Evolutionary conservation across 23 tunicate species (phyloP).

Genomic region (Ciona savignyi): DNA sequence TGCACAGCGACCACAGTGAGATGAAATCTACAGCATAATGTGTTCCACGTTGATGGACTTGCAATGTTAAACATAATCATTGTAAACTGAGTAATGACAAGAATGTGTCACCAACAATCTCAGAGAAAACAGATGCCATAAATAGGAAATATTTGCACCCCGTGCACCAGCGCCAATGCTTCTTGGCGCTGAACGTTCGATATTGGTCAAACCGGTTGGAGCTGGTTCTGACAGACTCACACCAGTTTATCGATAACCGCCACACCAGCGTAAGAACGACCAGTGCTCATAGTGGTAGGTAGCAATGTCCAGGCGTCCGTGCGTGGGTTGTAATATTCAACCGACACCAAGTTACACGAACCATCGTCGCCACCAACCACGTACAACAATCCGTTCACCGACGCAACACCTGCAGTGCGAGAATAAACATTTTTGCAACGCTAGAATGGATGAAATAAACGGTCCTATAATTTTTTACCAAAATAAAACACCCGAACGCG

Average conservation of each 20-base stretch:
- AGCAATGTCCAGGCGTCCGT: conserved; percentile 84
- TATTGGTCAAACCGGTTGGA: neutral
- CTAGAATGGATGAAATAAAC: neutral
- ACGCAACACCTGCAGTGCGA: conserved; percentile 65
- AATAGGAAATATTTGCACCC: too few species aligned
- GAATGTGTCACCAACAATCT: too few species aligned
- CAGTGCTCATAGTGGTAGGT: conserved; percentile 97
- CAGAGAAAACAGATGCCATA: too few species aligned
- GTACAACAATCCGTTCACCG: conserved; percentile 93
- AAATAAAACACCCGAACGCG: too few species aligned
- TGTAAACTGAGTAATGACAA: too few species aligned
- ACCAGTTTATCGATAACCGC: conserved; percentile 84
- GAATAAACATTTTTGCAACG: neutral
- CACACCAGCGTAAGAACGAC: conserved; percentile 95
- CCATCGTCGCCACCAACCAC: conserved; percentile 99
- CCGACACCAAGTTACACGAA: conserved; percentile 89
- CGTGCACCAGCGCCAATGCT: too few species aligned
- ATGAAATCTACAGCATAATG: too few species aligned
- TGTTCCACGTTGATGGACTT: too few species aligned
- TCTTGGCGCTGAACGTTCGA: too few species aligned
- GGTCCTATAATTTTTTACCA: neutral
- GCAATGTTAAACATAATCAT: too few species aligned
- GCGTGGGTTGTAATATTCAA: conserved; percentile 97
- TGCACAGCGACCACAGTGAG: too few species aligned
- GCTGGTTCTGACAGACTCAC: conserved; percentile 1